Percentiles rank a stretch among this genome's conserved stretches.
Evolutionary conservation across 2,113 vertebrate genomes (phyloP).

Genomic region (Thermophis baileyi): DNA sequence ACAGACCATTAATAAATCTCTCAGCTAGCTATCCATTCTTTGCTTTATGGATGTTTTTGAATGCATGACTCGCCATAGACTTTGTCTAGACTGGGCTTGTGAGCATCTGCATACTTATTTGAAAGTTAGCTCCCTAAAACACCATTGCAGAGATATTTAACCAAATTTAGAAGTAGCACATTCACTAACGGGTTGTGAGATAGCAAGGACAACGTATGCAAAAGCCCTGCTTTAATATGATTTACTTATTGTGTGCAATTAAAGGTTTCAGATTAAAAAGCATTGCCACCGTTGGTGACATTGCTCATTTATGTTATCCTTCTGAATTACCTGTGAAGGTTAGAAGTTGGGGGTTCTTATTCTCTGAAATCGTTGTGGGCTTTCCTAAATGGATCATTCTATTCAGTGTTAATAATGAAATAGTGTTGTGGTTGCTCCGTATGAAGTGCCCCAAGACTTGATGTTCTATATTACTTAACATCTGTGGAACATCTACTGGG

Average conservation of each 20-base stretch:
- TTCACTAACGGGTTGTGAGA: background rate
- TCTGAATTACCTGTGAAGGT: background rate
- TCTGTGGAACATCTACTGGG: too few species aligned
- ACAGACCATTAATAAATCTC: background rate
- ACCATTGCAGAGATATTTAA: background rate
- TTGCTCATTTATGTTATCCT: background rate
- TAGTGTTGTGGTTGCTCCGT: too few species aligned
- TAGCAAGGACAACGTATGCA: background rate
- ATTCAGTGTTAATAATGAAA: background rate
- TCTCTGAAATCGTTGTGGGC: background rate
- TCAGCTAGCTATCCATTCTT: background rate
- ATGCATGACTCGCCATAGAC: background rate
- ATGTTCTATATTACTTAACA: too few species aligned
- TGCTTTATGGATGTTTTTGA: background rate
- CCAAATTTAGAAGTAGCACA: background rate
- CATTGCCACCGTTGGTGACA: background rate
- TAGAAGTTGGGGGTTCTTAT: background rate
- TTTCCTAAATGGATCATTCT: background rate
- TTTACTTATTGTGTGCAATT: background rate
- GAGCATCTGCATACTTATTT: background rate
- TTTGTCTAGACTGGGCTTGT: conserved; percentile 4
- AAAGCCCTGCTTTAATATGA: background rate
- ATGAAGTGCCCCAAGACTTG: too few species aligned
- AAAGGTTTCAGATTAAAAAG: background rate
- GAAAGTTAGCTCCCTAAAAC: background rate